Conservation (phyloP, 2,888 invertebrate species). For the Opisthograptis luteolata region DNA sequence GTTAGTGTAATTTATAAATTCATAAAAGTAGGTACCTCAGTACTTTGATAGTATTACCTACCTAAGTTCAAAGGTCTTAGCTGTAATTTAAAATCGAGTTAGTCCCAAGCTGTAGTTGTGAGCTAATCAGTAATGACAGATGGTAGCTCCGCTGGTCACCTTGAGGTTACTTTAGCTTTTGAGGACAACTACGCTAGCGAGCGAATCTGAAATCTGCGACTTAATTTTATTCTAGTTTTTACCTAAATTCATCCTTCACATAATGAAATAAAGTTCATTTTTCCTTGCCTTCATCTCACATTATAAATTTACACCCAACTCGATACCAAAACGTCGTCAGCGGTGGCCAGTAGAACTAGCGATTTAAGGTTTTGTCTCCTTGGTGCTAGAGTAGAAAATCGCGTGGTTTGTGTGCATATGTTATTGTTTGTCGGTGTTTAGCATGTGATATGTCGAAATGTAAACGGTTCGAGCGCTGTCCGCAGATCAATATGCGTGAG, state of each 20-base stretch:
- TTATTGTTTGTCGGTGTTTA: constrained; percentile 82
- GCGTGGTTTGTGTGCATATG: constrained; percentile 50
- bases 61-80: no score
- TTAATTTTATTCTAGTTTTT: neutral
- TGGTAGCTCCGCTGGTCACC: constrained; percentile 37
- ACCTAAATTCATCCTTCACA: constrained; percentile 2
- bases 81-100: no score
- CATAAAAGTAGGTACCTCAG: no score
- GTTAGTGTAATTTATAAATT: no score
- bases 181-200: constrained; percentile 36
- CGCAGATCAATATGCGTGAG: constrained; percentile 85
- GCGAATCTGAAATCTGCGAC: constrained; percentile 30
- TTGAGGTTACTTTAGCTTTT: constrained; percentile 39
- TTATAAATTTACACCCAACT: constrained; percentile 62
- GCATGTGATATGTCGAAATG: constrained; percentile 84
- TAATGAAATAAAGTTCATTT: constrained; percentile 29
- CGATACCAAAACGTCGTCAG: constrained; percentile 41
- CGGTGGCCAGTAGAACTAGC: constrained; percentile 2
- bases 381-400: constrained; percentile 39
- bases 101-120: neutral
- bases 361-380: constrained; percentile 31
- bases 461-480: constrained; percentile 80
- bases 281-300: constrained; percentile 33
- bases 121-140: constrained; percentile 2
- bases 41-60: no score